Percentiles rank a stretch among this genome's conserved stretches.
These are phyloP conservation scores for Amphipyra berbera DNA, from an alignment of 2,888 invertebrate genomes.

Conservation along the genomic window DNA sequence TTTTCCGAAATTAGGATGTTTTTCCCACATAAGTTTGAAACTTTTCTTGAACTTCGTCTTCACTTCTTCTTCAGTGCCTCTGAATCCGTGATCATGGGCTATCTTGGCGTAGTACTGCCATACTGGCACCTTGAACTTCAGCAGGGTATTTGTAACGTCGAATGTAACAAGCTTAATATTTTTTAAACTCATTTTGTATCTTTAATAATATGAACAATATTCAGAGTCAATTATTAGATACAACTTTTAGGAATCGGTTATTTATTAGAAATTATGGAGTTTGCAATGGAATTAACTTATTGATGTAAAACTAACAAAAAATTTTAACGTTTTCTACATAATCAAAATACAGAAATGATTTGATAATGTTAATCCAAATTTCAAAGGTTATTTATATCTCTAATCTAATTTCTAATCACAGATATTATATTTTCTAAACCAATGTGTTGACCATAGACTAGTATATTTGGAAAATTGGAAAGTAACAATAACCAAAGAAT, in stretches of 20 bases:
- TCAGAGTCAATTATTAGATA: not conserved
- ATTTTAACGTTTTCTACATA: too few relatives aligned
- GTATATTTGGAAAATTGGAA: too few relatives aligned
- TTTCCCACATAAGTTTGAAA: constrained; percentile 91
- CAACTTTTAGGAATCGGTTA: not conserved
- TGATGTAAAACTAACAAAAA: too few relatives aligned
- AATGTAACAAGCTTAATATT: constrained; percentile 93
- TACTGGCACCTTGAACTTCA: constrained; percentile 92
- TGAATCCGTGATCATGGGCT: constrained; percentile 92
- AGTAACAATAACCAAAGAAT: too few relatives aligned
- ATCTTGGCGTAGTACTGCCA: constrained; percentile 93
- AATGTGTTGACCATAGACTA: too few relatives aligned
- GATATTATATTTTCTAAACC: too few relatives aligned
- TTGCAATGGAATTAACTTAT: too few relatives aligned
- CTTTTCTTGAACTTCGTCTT: constrained; percentile 91
- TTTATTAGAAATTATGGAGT: not conserved
- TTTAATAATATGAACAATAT: not conserved
- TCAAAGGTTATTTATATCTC: too few relatives aligned
- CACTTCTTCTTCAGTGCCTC: constrained; percentile 86
- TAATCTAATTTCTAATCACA: too few relatives aligned
- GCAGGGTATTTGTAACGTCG: constrained; percentile 96
- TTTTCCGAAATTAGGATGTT: constrained; percentile 95
- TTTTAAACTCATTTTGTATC: constrained; percentile 78
- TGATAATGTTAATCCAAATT: too few relatives aligned
- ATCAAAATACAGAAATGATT: too few relatives aligned